Base-by-base conservation (phyloP, 2,888 invertebrate genomes). In the Congeria kusceri region DNA sequence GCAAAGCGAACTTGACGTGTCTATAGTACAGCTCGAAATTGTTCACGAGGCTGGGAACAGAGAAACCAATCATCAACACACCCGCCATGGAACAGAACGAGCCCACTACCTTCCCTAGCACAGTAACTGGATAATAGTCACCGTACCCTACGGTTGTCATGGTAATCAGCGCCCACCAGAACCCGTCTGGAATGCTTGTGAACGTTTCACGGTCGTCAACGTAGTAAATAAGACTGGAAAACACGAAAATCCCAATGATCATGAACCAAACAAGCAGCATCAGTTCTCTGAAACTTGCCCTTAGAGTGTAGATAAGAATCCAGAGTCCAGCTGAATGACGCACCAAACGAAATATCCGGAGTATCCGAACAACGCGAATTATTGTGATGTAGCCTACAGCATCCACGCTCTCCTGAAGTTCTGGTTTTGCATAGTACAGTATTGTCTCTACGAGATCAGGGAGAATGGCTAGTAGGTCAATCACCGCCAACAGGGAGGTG, bases 71-170 rank as follows among this genome's bases (percentile, higher is more conserved):
- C 68, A 90, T 84, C 0, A 92, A 78, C 0, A 92, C 85, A 0
- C 91, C 92, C 9, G 87, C 83, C 61, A 92, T 70, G 4, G 91
- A 89, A 18, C 89, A 89, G 0, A 87, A 58, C 0, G 91, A 90
- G 0, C 91, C 91, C 11, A 92, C 84, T 15, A 91, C 18, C 65
- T 90, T 88, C 0, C 92, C 91, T 27, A 79, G 59, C 3, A 65
- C 56, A 5, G 89, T 89, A 5, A 59, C 72, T 0, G 92, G 92
- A 25, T 86, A 85, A 86, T 90, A 89, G 64, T 92, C 92, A 0
- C 92, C 92, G 79, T 92, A 92, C 0, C 92, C 92, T 5, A 92
- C 91, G 0, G 92, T 91, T 56, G 92, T 92, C 91, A 92, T 91
- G 75, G 92, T 92, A 28, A 91, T 87, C 3, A 92, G 66, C 0